Evolutionary conservation across 2,113 vertebrate species (phyloP), one percentile per base, ranked within the genome.

Genomic region (Silurus glanis): DNA sequence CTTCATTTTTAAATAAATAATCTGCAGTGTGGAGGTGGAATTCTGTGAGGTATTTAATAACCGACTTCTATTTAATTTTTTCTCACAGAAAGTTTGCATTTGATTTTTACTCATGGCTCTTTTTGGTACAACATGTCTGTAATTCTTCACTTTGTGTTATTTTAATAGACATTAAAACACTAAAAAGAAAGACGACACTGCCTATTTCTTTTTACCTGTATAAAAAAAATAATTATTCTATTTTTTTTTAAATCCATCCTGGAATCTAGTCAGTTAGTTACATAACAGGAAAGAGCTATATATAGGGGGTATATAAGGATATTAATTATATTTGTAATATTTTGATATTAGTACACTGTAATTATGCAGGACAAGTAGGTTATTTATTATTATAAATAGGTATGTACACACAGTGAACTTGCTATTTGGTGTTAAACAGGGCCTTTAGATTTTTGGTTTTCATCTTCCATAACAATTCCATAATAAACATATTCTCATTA

Each of bases 111-210:
- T 84, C 58, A 71, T 79, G 58, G n/a, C 28, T 75, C 28, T 21
- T 66, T 66, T 79, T 80, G 83, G n/a, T 58, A 79, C 55, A 59
- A 80, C 17, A 10, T 83, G 87, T 91, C 90, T 93, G 90, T 93
- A 93, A 93, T 92, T 94, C 92, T 45, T 91, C 90, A 91, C 84
- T 89, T 90, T 94, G 64, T 85, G 89, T 89, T 84, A 19, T 91
- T 91, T 91, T 89, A 92, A 90, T 90, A 90, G 88, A 92, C 45
- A 79, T 87, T 80, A 88, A 89, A 85, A 85, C 23, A 19, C 9
- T 82, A 49, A 69, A 37, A 78, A 80, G 59, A 37, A 51, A 1
- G 9, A 37, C 25, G 45, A n/a, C 61, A 9, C 2, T 49, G 6
- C 58, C 19, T 47, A 14, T 64, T 82, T 82, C 14, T 49, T 58